Conservation (phyloP, 2,113 vertebrate genomes). For the Amia ocellicauda region DNA sequence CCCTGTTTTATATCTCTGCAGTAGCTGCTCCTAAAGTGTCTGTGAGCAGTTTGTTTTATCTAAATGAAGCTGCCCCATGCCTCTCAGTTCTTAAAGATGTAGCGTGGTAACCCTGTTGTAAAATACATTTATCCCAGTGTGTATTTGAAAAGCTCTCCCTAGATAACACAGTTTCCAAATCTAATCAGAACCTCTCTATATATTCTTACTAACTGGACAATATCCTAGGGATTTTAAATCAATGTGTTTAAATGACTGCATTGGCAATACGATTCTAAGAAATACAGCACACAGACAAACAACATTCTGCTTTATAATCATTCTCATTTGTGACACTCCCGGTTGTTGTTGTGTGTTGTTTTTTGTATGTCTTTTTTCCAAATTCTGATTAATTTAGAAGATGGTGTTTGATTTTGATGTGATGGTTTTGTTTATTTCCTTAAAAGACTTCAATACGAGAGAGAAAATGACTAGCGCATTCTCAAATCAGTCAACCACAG, state of each 20-base stretch:
- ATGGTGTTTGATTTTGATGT: slow-evolving; percentile 50
- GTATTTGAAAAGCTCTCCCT: slow-evolving; percentile 29
- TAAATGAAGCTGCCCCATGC: slow-evolving; percentile 61
- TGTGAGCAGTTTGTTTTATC: slow-evolving; percentile 73
- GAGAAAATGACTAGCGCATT: slow-evolving; percentile 67
- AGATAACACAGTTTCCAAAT: too few relatives aligned
- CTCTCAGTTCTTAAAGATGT: slow-evolving; percentile 58
- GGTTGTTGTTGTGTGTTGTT: slow-evolving; percentile 36
- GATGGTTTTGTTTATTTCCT: slow-evolving; percentile 26
- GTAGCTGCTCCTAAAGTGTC: slow-evolving; percentile 52
- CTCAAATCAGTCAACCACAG: slow-evolving; percentile 66
- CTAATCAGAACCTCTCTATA: too few relatives aligned
- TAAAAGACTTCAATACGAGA: slow-evolving; percentile 60
- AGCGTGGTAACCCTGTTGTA: slow-evolving; percentile 54
- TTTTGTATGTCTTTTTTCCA: too few relatives aligned
- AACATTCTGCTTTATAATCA: too few relatives aligned
- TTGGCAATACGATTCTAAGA: too few relatives aligned
- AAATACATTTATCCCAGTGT: slow-evolving; percentile 61
- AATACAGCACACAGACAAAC: too few relatives aligned
- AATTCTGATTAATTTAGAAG: slow-evolving; percentile 42
- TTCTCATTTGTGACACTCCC: too few relatives aligned
- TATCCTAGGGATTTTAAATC: too few relatives aligned
- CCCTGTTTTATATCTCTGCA: slow-evolving; percentile 48
- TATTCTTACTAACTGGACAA: too few relatives aligned
- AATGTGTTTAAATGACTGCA: too few relatives aligned